Evolutionary conservation across 2,888 invertebrate genomes (phyloP), one percentile per base, ranked within the genome.

Genomic region (Matsumyia berberina): DNA sequence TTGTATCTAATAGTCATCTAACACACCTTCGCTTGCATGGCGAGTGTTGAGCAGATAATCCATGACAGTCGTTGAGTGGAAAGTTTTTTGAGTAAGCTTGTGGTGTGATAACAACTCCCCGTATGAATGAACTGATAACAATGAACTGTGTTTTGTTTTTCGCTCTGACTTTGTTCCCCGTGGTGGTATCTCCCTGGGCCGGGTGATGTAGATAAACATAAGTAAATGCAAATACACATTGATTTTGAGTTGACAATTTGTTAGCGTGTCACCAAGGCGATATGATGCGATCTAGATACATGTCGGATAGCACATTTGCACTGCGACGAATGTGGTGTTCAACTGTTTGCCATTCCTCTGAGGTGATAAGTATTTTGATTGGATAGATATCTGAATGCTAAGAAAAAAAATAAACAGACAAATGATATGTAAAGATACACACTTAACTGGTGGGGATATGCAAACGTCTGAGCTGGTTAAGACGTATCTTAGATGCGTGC

Each of bases 51-150:
- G 5, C 1, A 12, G 11, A 24, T 37, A 60, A 42, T 29, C 8
- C 24, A n/a, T 31, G 60, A 0, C n/a, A 29, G 4, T 64, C 7
- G n/a, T 60, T 58, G 58, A 67, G 67, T 53, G 67, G 51, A 31
- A 58, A 72, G 17, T 60, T 72, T 60, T 72, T 42, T 42, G 33
- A 29, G 35, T 55, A 42, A 39, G 19, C 33, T 33, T 33, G 31
- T 8, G 31, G 57, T 1, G 11, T 12, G 70, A 70, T 64, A 57
- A 44, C 37, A 35, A 49, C 49, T 8, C 11, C 15, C 42, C 42
- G 29, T n/a, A 49, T 53, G 31, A 73, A 62, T 66, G 57, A 55
- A 66, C 64, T 66, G 74, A 74, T 74, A 74, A 57, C 29, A 74
- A 33, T 33, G 39, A 31, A 39, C 24, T 46, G 24, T 72, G 49